Evolutionary conservation across 2,888 invertebrate species (phyloP).

Genomic region (Archips crataeganus): DNA sequence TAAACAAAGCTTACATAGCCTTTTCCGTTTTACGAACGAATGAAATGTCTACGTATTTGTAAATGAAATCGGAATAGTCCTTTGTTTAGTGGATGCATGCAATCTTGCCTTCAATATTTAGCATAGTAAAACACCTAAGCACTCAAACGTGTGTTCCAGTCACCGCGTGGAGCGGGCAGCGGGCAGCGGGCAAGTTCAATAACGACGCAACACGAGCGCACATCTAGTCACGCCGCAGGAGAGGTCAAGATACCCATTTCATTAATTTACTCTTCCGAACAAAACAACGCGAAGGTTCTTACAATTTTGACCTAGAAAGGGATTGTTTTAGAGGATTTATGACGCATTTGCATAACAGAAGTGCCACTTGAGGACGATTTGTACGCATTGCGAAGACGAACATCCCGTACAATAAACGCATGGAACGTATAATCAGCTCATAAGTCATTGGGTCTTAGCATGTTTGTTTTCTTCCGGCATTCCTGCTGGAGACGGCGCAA

Average conservation of each 20-base stretch:
- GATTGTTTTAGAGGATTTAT: constrained; percentile 52
- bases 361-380: constrained; percentile 66
- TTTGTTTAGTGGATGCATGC: constrained; percentile 30
- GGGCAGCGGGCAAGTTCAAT: constrained; percentile 29
- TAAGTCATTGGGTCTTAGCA: constrained; percentile 59
- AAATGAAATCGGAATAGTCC: constrained; percentile 31
- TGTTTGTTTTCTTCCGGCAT: constrained; percentile 57
- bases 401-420: constrained; percentile 66
- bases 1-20: constrained; percentile 6
- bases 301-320: constrained; percentile 60
- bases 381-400: constrained; percentile 66
- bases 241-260: constrained; percentile 54
- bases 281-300: constrained; percentile 49
- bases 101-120: constrained; percentile 23
- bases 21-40: constrained; percentile 20
- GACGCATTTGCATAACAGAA: constrained; percentile 68
- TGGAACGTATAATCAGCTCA: constrained; percentile 67
- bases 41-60: constrained; percentile 9
- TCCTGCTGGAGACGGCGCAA: constrained; percentile 12
- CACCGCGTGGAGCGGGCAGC: constrained; percentile 28
- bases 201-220: constrained; percentile 32
- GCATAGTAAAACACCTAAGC: constrained; percentile 38
- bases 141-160: constrained; percentile 32
- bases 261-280: constrained; percentile 49
- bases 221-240: constrained; percentile 31